Percentiles rank a stretch among this genome's conserved stretches.
These are phyloP conservation scores for Conomelus anceps DNA, from an alignment of 2,888 invertebrate genomes.

Conservation along the genomic window DNA sequence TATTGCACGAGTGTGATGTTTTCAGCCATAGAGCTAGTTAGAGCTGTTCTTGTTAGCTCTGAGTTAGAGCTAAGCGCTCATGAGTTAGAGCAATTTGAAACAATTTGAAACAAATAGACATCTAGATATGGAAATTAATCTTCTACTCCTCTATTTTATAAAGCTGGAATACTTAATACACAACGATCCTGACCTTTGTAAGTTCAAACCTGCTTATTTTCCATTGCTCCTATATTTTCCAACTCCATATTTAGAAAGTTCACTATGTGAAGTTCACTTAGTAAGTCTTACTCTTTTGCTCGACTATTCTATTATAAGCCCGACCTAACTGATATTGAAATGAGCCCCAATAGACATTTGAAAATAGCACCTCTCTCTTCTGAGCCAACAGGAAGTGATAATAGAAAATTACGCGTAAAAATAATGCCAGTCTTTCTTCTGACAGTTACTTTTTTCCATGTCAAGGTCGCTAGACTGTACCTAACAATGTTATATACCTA, in stretches of 20 bases:
- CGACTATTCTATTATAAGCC: background rate
- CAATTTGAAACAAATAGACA: background rate
- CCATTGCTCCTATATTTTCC: background rate
- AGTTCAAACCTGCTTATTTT: background rate
- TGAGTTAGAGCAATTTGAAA: too few relatives aligned
- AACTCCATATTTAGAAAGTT: background rate
- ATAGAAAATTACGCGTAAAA: background rate
- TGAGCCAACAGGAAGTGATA: background rate
- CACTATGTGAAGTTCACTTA: too few relatives aligned
- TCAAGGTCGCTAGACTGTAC: background rate
- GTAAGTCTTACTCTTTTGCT: background rate
- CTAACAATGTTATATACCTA: background rate
- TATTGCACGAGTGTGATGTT: too few relatives aligned
- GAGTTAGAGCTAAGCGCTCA: too few relatives aligned
- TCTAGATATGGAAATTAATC: background rate
- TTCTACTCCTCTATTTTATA: background rate
- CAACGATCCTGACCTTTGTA: background rate
- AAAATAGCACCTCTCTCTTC: background rate
- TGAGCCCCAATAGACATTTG: background rate
- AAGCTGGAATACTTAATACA: background rate
- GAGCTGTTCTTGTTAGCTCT: too few relatives aligned
- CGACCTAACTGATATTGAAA: background rate
- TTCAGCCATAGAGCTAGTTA: too few relatives aligned
- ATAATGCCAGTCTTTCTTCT: background rate
- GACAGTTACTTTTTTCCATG: background rate